A percentile compares a stretch with the other conserved stretches of the same genome.
phyloP scores from a whole-genome alignment of 1,140 invertebrate species.

The Eubasilissa regina region DNA sequence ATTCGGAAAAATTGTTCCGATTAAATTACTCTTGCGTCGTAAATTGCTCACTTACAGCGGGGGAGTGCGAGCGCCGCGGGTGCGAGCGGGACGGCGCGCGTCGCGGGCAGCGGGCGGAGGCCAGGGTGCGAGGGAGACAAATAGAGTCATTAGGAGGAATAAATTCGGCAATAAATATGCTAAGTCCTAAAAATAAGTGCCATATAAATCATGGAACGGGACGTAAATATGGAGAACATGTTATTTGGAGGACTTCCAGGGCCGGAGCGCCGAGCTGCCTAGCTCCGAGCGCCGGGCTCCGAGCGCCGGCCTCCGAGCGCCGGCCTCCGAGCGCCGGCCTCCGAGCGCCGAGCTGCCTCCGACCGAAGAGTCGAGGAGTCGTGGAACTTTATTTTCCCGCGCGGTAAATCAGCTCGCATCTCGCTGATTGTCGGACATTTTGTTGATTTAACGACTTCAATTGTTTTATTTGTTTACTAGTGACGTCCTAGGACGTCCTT shows the following conservation, averaged over 20 bases:
- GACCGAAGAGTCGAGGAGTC: neutral
- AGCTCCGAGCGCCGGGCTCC: neutral
- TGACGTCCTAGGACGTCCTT: no score
- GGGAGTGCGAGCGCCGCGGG: slow-evolving; percentile 39
- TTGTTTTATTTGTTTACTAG: slow-evolving; percentile 22
- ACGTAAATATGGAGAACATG: slow-evolving; percentile 61
- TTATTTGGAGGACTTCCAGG: slow-evolving; percentile 57
- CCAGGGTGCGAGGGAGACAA: slow-evolving; percentile 48
- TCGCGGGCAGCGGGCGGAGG: neutral
- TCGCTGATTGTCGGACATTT: slow-evolving; percentile 39
- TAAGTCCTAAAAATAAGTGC: slow-evolving; percentile 61
- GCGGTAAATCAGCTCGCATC: slow-evolving; percentile 27
- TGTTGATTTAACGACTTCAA: slow-evolving; percentile 34
- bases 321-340: neutral
- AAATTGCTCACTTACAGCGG: slow-evolving; percentile 59
- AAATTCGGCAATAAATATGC: slow-evolving; percentile 62
- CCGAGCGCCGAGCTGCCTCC: neutral
- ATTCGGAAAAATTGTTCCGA: slow-evolving; percentile 56
- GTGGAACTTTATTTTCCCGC: slow-evolving; percentile 18
- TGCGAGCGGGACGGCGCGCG: slow-evolving; percentile 21
- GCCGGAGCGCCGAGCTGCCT: neutral
- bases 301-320: neutral
- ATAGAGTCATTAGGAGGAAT: slow-evolving; percentile 60
- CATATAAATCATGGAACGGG: slow-evolving; percentile 58
- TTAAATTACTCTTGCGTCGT: slow-evolving; percentile 59